A percentile compares a stretch with the other conserved stretches of the same genome.
phyloP scores from a whole-genome alignment of 2,113 vertebrate species.

The Chloebia gouldiae region DNA sequence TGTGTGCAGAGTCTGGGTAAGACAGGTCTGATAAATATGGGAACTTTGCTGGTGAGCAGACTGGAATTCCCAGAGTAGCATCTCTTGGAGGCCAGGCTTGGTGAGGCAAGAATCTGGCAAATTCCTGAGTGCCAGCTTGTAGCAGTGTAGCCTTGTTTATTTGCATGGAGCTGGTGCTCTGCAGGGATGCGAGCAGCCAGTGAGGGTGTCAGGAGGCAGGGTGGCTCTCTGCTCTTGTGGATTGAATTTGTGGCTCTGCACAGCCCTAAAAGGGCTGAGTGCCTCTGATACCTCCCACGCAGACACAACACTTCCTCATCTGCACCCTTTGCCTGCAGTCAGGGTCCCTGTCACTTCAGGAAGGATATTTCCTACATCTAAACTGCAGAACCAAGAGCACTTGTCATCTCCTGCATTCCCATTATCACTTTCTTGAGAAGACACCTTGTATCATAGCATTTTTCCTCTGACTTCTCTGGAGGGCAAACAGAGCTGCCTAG shows the following conservation, averaged over 20 bases:
- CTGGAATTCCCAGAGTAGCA: background rate
- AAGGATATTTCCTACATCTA: background rate
- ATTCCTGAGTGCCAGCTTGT: background rate
- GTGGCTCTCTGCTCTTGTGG: background rate
- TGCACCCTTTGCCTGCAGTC: background rate
- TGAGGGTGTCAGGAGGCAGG: background rate
- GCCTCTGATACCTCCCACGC: background rate
- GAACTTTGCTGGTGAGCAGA: background rate
- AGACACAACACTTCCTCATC: background rate
- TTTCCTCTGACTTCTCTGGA: background rate
- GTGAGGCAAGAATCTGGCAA: background rate
- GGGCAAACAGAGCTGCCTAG: background rate
- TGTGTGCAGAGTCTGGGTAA: background rate
- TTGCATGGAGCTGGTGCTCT: background rate
- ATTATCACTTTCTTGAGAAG: background rate
- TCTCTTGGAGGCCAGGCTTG: background rate
- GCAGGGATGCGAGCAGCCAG: background rate
- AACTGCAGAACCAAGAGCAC: background rate
- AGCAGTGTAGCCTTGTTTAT: background rate
- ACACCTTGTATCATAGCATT: background rate
- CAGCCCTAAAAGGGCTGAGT: background rate
- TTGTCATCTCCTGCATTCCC: background rate
- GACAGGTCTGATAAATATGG: background rate
- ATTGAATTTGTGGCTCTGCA: background rate
- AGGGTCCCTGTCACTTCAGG: rapidly evolving